Conservation (phyloP, 2,888 invertebrate species). For the Amblyjoppa proteus region DNA sequence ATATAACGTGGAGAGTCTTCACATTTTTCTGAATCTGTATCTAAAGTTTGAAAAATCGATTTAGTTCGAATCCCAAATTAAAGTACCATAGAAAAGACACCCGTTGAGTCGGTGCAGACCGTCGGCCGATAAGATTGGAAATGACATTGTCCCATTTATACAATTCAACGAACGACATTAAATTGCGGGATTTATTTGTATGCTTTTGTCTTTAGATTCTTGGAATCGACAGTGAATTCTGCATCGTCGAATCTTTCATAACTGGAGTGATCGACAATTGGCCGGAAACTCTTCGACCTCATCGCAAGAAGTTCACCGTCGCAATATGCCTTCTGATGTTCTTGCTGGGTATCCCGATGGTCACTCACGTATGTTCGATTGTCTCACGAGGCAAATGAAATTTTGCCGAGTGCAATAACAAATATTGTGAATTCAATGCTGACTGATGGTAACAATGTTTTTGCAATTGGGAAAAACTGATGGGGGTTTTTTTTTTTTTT, state of each 20-base stretch:
- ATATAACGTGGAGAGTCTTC: no score
- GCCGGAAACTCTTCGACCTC: slow-evolving; percentile 86
- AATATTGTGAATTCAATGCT: slow-evolving; percentile 3
- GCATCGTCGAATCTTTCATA: slow-evolving; percentile 88
- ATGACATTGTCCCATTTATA: not conserved
- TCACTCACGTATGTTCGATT: slow-evolving; percentile 86
- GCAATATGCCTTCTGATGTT: slow-evolving; percentile 87
- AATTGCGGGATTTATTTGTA: not conserved
- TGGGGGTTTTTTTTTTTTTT: slow-evolving; percentile 9
- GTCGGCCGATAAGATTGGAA: not conserved
- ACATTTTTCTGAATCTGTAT: not conserved
- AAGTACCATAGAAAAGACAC: not conserved
- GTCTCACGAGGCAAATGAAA: not conserved
- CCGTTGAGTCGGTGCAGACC: not conserved
- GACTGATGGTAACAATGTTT: not conserved
- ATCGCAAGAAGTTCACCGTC: slow-evolving; percentile 89
- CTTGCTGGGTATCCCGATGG: slow-evolving; percentile 88
- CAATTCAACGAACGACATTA: not conserved
- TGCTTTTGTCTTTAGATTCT: slow-evolving; percentile 86
- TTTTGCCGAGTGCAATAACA: slow-evolving; percentile 1
- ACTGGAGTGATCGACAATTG: slow-evolving; percentile 88
- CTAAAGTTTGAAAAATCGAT: not conserved
- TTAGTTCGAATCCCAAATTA: not conserved
- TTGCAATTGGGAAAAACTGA: not conserved
- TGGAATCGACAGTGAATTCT: slow-evolving; percentile 92